Conservation (phyloP, 2,888 invertebrate genomes). For the Galeruca laticollis region DNA sequence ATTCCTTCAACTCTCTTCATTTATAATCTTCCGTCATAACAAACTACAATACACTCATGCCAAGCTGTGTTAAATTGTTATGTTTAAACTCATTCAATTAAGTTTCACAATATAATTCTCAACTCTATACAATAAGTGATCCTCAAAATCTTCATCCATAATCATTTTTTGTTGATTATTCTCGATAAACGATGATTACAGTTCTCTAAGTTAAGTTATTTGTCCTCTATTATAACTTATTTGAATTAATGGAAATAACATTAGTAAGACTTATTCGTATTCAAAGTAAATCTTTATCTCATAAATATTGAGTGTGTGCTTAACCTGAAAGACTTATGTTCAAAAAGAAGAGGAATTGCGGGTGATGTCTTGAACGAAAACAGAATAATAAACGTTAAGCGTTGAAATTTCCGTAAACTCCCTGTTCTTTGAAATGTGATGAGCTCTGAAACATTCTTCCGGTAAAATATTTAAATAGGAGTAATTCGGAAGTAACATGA, state of each 20-base stretch:
- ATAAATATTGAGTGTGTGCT: slow-evolving; percentile 25
- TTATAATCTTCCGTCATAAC: too few species aligned
- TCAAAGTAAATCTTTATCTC: slow-evolving; percentile 27
- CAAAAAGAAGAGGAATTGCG: slow-evolving; percentile 28
- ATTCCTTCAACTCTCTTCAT: too few species aligned
- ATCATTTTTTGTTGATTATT: background rate
- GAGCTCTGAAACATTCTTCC: too few species aligned
- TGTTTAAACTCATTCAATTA: too few species aligned
- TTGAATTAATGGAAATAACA: background rate
- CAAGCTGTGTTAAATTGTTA: too few species aligned
- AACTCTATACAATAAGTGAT: too few species aligned
- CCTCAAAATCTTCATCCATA: too few species aligned
- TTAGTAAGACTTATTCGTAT: slow-evolving; percentile 19
- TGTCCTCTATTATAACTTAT: too few species aligned
- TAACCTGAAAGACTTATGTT: slow-evolving; percentile 21
- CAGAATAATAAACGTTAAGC: slow-evolving; percentile 26
- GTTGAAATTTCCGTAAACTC: slow-evolving; percentile 11
- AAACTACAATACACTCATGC: too few species aligned
- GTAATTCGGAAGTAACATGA: background rate
- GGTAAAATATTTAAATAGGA: background rate
- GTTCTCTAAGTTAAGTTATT: background rate
- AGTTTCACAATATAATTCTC: too few species aligned
- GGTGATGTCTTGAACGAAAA: slow-evolving; percentile 25
- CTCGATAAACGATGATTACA: background rate
- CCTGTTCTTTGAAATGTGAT: slow-evolving; percentile 9